Base-by-base conservation (phyloP, 2,113 vertebrate species). In the Urocynchramus pylzowi region DNA sequence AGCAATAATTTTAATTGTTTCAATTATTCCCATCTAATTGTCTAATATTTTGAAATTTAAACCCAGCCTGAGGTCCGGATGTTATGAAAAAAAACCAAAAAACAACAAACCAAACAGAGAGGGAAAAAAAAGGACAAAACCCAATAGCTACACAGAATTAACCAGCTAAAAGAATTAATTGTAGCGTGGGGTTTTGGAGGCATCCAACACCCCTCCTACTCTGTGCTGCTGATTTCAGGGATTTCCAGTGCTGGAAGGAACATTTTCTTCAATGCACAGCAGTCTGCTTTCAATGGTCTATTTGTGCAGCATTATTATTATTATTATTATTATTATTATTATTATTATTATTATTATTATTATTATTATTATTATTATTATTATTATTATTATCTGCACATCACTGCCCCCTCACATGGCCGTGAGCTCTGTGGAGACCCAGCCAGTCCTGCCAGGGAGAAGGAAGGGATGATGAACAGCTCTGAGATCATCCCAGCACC, bases 11-110 rank as follows among this genome's bases (percentile, higher is more conserved):
- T 79, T 67, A 95, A 97, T 91, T 92, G 94, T 95, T 95, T 96
- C 89, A 90, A 84, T 97, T 95, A 93, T 93, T 97, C 94, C 83
- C 69, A 82, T 79, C 82, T 97, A 95, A 97, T 97, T 86, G 87
- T 71, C 85, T 94, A 97, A 94, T n/a, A 50, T 84, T 95, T 89
- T 75, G 54, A 94, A 95, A 89, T 88, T 74, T 80, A 96, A 97
- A 95, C 35, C 74, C 17, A 93, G 92, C 86, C 79, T 61, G 52
- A 64, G 71, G 89, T 90, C 80, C 17, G 21, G 37, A 75, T 2
- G 0, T 49, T 87, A 65, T 16, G 52, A 6, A 23, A 45, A 68
- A 33, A 35, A 49, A 31, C 14, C 26, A 50, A 16, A 33, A 13
- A 6, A 4, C 6, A 39, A 35, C 7, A 41, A n/a, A 13, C 16